Evolutionary conservation across 2,797 vertebrate species (phyloP).

Genomic region (Nothura maculosa): DNA sequence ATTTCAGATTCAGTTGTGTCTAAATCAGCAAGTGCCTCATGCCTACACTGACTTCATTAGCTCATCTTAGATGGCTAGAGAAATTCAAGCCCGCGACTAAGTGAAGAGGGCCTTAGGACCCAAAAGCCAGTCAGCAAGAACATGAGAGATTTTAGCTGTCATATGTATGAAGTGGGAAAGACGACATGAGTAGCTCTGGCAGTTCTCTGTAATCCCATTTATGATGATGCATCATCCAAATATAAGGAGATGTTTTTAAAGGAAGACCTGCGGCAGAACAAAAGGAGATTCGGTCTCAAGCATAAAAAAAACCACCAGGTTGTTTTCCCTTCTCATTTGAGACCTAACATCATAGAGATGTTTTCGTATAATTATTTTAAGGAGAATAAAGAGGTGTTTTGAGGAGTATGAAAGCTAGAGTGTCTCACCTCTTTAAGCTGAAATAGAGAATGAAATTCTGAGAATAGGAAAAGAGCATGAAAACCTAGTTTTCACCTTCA

Average conservation of each 20-base stretch:
- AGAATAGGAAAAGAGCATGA: neutral
- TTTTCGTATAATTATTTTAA: neutral
- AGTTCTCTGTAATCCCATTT: neutral
- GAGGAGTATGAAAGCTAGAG: neutral
- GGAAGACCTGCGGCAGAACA: neutral
- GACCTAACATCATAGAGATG: neutral
- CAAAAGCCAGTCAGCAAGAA: constrained; percentile 32
- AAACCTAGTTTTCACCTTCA: neutral
- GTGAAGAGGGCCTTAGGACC: constrained; percentile 35
- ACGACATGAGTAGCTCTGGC: constrained; percentile 7
- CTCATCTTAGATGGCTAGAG: constrained; percentile 5
- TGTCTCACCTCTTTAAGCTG: neutral
- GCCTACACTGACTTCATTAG: constrained; percentile 16
- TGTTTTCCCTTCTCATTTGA: neutral
- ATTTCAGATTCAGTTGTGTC: constrained; percentile 31
- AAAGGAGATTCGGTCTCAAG: neutral
- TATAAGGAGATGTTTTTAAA: constrained; percentile 12
- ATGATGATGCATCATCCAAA: neutral
- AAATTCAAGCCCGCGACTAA: constrained; percentile 27
- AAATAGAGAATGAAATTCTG: neutral
- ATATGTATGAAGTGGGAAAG: neutral
- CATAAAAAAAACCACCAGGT: neutral
- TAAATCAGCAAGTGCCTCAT: constrained; percentile 4
- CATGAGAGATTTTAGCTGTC: constrained; percentile 21
- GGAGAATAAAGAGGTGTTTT: neutral